Base-by-base conservation (phyloP, 92 coral and sea anemone species). In the Actinernus sp. region DNA sequence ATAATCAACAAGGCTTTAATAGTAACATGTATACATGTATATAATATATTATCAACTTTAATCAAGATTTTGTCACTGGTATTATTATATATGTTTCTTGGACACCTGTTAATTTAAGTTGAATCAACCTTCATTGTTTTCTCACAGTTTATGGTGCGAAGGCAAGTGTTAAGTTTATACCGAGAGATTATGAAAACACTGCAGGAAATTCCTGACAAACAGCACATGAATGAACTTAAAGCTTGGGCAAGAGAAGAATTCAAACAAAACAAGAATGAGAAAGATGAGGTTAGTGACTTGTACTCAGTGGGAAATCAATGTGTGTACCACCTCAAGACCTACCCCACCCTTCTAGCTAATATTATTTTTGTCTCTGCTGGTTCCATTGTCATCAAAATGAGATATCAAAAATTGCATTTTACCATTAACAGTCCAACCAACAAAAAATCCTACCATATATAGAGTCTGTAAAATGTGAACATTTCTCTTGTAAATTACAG, bases 171-270 rank as follows among this genome's bases (percentile, higher is more conserved):
- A 13, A 60, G 58, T 26, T 60, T 90, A 26, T 90, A 90, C 58
- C 85, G 97, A 19, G 79, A 90, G 52, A 85, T 90, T 18, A 63
- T 90, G 49, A 82, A 78, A 55, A 76, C 97, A 4, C 58, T 90
- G 40, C 78, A 60, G 16, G 86, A 65, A 27, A 74, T 90, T 24
- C 75, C 84, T 0, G 78, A 76, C 54, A 56, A 63, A n/a, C 68
- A 71, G 31, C 88, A 83, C 79, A 79, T 27, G 53, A 71, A 65
- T 34, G 86, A 90, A 36, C 86, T 90, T 18, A 83, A 52, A 54
- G 73, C 55, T 16, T 90, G 97, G 97, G 86, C 97, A 38, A 83
- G 89, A 71, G 82, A 83, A 13, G 97, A 90, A 28, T 90, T 90
- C 58, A 81, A 81, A 60, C 76, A 88, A 34, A 90, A 90, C 65